phyloP scores from a whole-genome alignment of 1,140 invertebrate species.

The Coenobita brevimanus region DNA sequence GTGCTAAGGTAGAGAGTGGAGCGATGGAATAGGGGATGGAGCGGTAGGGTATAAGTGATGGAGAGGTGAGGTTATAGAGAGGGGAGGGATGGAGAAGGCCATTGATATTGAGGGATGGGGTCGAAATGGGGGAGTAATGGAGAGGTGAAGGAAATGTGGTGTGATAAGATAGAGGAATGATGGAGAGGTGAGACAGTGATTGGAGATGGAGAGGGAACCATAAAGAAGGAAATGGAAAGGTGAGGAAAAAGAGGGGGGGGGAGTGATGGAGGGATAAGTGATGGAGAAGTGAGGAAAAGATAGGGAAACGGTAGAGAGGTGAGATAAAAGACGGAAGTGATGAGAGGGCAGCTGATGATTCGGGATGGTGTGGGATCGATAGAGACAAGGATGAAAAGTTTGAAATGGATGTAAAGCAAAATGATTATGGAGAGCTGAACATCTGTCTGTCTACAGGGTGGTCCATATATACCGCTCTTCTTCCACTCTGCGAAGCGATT shows the following conservation, averaged over 20 bases:
- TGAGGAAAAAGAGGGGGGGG: neutral
- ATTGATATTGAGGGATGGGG: neutral
- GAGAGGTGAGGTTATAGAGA: too few relatives aligned
- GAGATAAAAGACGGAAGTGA: neutral
- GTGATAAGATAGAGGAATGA: too few relatives aligned
- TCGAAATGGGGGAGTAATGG: neutral
- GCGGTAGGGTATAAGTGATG: neutral
- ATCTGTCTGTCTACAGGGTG: too few relatives aligned
- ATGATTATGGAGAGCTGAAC: too few relatives aligned
- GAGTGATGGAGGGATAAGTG: neutral
- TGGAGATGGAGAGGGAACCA: too few relatives aligned
- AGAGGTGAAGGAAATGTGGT: too few relatives aligned
- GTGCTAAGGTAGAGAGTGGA: neutral
- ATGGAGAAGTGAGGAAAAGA: neutral
- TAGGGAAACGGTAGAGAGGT: neutral
- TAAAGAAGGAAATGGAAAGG: neutral
- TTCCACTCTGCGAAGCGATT: too few relatives aligned
- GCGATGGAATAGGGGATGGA: neutral
- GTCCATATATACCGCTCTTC: too few relatives aligned
- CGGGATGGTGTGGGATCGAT: neutral
- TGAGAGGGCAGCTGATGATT: neutral
- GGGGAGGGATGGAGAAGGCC: neutral
- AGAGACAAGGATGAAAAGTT: slow-evolving; percentile 16
- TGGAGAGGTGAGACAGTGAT: too few relatives aligned
- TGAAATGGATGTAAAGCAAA: too few relatives aligned